Evolutionary conservation across 2,888 invertebrate genomes (phyloP).

Genomic region (Ferrisia virgata): DNA sequence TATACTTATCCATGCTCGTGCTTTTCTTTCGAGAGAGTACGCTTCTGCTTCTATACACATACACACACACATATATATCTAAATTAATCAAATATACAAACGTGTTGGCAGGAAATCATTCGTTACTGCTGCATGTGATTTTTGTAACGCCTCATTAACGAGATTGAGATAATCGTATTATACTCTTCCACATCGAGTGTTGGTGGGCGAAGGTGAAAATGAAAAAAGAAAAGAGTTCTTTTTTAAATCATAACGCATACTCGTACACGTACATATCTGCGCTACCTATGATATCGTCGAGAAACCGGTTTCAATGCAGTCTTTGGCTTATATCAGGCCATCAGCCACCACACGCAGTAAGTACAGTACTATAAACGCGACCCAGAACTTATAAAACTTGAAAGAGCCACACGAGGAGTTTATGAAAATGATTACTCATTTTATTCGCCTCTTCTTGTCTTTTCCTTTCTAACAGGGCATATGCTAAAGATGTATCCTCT

Average conservation of each 20-base stretch:
- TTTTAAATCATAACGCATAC: neutral
- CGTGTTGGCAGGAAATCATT: neutral
- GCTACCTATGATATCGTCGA: neutral
- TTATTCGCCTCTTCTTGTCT: neutral
- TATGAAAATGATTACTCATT: neutral
- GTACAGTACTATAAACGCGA: neutral
- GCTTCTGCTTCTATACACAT: too few relatives aligned
- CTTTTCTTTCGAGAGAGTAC: neutral
- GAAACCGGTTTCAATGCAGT: neutral
- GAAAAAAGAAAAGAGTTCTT: neutral
- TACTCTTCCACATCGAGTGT: too few relatives aligned
- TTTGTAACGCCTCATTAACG: neutral
- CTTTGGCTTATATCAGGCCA: neutral
- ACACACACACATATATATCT: neutral
- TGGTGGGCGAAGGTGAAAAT: neutral
- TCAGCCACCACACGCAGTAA: neutral
- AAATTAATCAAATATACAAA: neutral
- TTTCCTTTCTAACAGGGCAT: too few relatives aligned
- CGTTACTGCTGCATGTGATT: neutral
- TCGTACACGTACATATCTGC: neutral
- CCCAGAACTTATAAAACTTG: neutral
- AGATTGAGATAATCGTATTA: neutral
- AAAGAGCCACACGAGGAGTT: too few relatives aligned
- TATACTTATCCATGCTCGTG: neutral
- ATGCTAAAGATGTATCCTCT: too few relatives aligned